Evolutionary conservation across 35 echinoderm and acorn worm species (phyloP).

Genomic region (Amphiura filiformis): DNA sequence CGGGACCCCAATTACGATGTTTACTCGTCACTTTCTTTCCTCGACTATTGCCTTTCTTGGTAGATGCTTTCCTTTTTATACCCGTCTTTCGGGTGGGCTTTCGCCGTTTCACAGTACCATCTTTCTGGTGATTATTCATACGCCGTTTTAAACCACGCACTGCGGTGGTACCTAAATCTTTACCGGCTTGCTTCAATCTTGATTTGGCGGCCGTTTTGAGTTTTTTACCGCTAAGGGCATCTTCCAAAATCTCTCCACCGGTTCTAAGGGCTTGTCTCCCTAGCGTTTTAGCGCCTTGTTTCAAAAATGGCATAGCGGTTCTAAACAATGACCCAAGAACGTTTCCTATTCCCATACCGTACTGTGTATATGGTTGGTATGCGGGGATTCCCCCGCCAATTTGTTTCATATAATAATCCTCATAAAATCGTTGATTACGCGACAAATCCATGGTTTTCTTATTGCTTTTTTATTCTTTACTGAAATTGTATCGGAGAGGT

Average conservation of each 20-base stretch:
- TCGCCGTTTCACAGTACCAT: neutral
- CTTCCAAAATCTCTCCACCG: neutral
- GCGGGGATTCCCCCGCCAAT: constrained; percentile 29
- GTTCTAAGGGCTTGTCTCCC: neutral
- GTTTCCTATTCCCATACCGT: constrained; percentile 35
- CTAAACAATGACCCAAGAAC: constrained; percentile 9
- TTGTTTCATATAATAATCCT: constrained; percentile 36
- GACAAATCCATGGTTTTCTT: no score
- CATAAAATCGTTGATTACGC: no score
- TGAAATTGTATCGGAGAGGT: neutral
- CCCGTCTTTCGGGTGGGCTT: neutral
- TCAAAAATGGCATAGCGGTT: constrained; percentile 29
- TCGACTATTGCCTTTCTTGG: neutral
- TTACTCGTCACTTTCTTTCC: neutral
- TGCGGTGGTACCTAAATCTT: neutral
- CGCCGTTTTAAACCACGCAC: neutral
- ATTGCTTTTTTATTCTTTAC: neutral
- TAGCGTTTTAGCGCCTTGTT: constrained; percentile 12
- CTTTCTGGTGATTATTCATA: neutral
- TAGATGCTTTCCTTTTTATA: neutral
- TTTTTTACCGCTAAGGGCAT: neutral
- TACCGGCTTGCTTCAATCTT: neutral
- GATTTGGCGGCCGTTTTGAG: no score
- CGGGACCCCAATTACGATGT: neutral
- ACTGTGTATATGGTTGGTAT: neutral